Base-by-base conservation (phyloP, 2,797 vertebrate genomes). In the Coilia nasus region DNA sequence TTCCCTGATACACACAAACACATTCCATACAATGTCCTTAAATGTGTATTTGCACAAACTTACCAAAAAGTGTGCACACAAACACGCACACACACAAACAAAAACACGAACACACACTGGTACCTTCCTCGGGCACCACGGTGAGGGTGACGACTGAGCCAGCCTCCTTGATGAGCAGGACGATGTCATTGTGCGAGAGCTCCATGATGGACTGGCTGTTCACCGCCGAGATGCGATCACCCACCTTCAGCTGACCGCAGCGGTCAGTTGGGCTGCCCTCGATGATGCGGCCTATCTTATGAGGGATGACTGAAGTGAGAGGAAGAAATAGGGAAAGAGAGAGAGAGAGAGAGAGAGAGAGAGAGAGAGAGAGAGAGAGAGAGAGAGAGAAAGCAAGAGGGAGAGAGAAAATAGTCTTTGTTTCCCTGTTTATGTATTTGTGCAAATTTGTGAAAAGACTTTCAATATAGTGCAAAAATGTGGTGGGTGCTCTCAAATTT, bases 281-380 rank as follows among this genome's bases (percentile, higher is more conserved):
- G 7, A 99, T 99, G 44, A 99, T 97, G 7, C 98, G 97, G 12
- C 98, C 98, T 0, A 99, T 99, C 95, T 99, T 99, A 94, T 99
- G 98, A 78, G 98, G 98, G 85, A 99, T 99, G 44, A 99, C 98
- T 99, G 84, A 21, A 86, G 23, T 25, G 21, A 57, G 57, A 4
- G 50, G 21, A 14, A 31, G 15, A 0, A 54, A 7, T 2, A 62
- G 7, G n/a, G 6, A 25, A 9, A 23, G 59, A 47, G 46, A 47
- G 46, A 47, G 46, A 47, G 46, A 47, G 46, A 47, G 46, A 47
- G 46, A 47, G 46, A 47, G 46, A 47, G 46, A 47, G 46, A 47
- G 46, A 47, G 46, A 47, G 46, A 47, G 46, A 47, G 46, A 47
- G 46, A 47, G 46, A 47, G 46, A 47, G 46, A 47, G 46, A 47